These are phyloP conservation scores for Globicephala melas DNA, from an alignment of 2,113 vertebrate genomes.

Conservation along the genomic window DNA sequence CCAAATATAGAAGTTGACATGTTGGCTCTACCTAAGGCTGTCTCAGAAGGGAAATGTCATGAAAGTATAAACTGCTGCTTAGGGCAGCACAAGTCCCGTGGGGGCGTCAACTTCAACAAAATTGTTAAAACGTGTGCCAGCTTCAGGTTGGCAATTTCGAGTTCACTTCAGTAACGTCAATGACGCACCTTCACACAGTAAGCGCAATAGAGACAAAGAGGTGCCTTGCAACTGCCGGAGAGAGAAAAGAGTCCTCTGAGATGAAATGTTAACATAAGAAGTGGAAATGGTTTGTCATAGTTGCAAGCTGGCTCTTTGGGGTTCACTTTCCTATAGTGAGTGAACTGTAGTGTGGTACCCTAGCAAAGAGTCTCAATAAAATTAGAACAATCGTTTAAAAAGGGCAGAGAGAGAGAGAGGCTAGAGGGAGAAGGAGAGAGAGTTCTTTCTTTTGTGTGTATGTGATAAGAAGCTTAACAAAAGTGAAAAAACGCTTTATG, in stretches of 20 bases:
- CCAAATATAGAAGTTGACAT: slow-evolving; percentile 52
- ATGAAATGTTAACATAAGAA: slow-evolving; percentile 89
- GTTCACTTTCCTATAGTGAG: slow-evolving; percentile 86
- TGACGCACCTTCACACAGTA: slow-evolving; percentile 83
- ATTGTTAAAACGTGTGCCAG: slow-evolving; percentile 79
- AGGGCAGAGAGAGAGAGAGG: slow-evolving; percentile 79
- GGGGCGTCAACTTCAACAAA: slow-evolving; percentile 80
- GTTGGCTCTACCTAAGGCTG: slow-evolving; percentile 50
- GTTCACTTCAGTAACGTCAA: slow-evolving; percentile 85
- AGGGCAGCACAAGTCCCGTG: slow-evolving; percentile 69
- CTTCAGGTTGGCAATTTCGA: slow-evolving; percentile 83
- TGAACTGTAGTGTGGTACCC: slow-evolving; percentile 84
- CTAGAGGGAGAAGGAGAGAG: slow-evolving; percentile 69
- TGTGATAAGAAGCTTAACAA: slow-evolving; percentile 86
- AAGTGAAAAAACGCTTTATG: slow-evolving; percentile 84
- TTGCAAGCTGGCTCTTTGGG: slow-evolving; percentile 85
- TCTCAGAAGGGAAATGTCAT: slow-evolving; percentile 58
- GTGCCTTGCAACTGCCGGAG: slow-evolving; percentile 83
- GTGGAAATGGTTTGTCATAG: slow-evolving; percentile 86
- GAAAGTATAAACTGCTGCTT: slow-evolving; percentile 60
- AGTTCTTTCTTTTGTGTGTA: slow-evolving; percentile 75
- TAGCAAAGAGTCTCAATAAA: slow-evolving; percentile 85
- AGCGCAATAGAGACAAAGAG: slow-evolving; percentile 86
- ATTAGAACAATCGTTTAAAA: slow-evolving; percentile 86
- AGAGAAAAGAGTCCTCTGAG: slow-evolving; percentile 87